These are phyloP conservation scores for Synanthedon myopaeformis DNA, from an alignment of 2,888 invertebrate species.

Conservation along the genomic window DNA sequence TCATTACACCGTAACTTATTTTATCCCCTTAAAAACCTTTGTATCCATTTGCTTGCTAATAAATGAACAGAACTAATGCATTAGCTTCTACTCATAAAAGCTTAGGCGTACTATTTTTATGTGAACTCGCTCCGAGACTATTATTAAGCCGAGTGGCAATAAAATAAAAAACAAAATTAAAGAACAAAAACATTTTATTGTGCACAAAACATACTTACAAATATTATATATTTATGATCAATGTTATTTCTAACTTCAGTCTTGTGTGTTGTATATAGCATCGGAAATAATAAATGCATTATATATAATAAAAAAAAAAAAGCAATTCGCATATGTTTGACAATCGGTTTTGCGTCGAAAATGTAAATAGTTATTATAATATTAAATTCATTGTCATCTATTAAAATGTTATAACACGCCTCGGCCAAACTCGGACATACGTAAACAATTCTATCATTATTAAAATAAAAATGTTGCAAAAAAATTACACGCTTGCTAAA, in stretches of 20 bases:
- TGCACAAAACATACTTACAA: constrained; percentile 65
- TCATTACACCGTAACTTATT: constrained; percentile 7
- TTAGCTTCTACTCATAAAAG: constrained; percentile 5
- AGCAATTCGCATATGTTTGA: constrained; percentile 37
- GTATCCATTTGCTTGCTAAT: constrained; percentile 15
- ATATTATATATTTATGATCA: constrained; percentile 32
- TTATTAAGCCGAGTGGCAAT: constrained; percentile 11
- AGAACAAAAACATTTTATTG: constrained; percentile 62
- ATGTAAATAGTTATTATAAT: background rate
- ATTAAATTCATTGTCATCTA: constrained; percentile 2
- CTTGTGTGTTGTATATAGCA: constrained; percentile 68
- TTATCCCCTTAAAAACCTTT: background rate
- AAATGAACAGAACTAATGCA: constrained; percentile 1
- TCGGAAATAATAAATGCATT: constrained; percentile 59
- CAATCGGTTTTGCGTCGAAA: constrained; percentile 15
- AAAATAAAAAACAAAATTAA: constrained; percentile 53
- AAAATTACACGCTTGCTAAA: too few species aligned
- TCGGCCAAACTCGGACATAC: constrained; percentile 20
- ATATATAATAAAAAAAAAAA: constrained; percentile 15
- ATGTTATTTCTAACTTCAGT: constrained; percentile 51
- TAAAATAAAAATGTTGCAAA: too few species aligned
- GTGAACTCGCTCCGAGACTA: constrained; percentile 10
- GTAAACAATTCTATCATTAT: too few species aligned
- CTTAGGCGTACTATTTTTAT: background rate
- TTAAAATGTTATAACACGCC: constrained; percentile 12